Evolutionary conservation across 2,113 vertebrate species (phyloP), one percentile per base, ranked within the genome.

Genomic region (Heptranchias perlo): DNA sequence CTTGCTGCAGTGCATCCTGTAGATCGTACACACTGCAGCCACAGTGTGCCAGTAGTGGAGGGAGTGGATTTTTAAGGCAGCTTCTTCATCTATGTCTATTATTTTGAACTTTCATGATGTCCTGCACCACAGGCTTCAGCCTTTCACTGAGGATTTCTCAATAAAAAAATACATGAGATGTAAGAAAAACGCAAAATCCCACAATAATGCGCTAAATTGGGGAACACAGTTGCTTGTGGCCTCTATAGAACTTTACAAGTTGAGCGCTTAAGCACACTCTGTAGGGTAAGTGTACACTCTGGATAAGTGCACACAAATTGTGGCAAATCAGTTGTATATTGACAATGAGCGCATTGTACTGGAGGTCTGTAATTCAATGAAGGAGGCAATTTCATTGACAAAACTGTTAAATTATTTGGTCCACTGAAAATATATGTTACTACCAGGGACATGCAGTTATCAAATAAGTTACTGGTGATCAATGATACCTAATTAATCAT

Each of bases 401-500:
- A 93, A 93, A 93, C 89, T 93, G 89, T 39, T 93, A 62, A 93
- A 93, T 93, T 62, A 93, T 93, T 62, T 64, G 61, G 58, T 93
- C 35, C 58, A 23, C 39, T 39, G 35, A 62, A 62, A 93, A 93
- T 93, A 93, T 93, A 93, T 64, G 58, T 62, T 64, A 64, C 35
- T 8, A 62, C 52, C 35, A 93, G 89, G 58, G n/a, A 93, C 87
- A 23, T 93, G 89, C 21, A 62, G 89, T 64, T 39, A 93, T 93
- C 89, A 93, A 93, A 58, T 31, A 93, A 93, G 61, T 93, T 39
- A 69, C 93, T 31, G 39, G 62, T 69, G 64, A 95, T 31, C 58
- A 62, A 93, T 58, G 89, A 61, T 93, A 93, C 44, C 64, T 95
- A 67, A 95, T 95, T 67, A 95, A 95, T 95, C 93, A 95, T 95